These are phyloP conservation scores for Epsilonema sp. DNA, from an alignment of 2,888 invertebrate genomes.

Conservation along the genomic window DNA sequence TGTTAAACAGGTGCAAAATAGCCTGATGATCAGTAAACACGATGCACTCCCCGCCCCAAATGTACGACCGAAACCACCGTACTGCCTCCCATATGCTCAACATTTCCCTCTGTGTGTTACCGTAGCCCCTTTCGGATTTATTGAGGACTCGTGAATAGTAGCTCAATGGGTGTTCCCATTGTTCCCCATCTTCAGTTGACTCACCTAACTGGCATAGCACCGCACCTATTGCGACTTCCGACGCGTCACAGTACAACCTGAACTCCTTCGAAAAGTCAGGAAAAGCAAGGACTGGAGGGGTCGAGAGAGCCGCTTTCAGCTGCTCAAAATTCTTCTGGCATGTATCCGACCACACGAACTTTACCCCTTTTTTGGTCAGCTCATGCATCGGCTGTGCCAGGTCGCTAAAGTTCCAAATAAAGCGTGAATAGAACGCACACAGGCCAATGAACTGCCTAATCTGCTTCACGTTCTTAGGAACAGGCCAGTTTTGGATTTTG, in stretches of 20 bases:
- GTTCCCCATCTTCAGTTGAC: not conserved
- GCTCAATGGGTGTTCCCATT: not conserved
- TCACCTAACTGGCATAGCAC: slow-evolving; percentile 1
- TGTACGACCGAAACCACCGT: not conserved
- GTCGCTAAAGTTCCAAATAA: not conserved
- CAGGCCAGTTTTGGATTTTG: not conserved
- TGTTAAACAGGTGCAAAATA: no score
- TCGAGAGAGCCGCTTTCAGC: slow-evolving; percentile 9
- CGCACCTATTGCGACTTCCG: not conserved
- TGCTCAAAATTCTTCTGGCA: slow-evolving; percentile 9
- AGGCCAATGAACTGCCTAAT: not conserved
- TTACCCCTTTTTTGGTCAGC: not conserved
- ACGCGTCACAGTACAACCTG: not conserved
- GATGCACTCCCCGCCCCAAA: no score
- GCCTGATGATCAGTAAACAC: no score
- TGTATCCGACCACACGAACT: not conserved
- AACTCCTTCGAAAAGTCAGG: slow-evolving; percentile 11
- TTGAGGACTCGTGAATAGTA: not conserved
- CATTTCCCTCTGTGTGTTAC: not conserved
- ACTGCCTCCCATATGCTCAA: not conserved
- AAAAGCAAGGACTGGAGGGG: slow-evolving; percentile 11
- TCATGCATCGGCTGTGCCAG: not conserved
- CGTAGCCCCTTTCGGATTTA: not conserved
- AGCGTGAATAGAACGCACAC: not conserved
- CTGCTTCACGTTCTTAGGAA: not conserved